Conservation (phyloP, 2,797 vertebrate genomes). For the Sebastes trivittatus region DNA sequence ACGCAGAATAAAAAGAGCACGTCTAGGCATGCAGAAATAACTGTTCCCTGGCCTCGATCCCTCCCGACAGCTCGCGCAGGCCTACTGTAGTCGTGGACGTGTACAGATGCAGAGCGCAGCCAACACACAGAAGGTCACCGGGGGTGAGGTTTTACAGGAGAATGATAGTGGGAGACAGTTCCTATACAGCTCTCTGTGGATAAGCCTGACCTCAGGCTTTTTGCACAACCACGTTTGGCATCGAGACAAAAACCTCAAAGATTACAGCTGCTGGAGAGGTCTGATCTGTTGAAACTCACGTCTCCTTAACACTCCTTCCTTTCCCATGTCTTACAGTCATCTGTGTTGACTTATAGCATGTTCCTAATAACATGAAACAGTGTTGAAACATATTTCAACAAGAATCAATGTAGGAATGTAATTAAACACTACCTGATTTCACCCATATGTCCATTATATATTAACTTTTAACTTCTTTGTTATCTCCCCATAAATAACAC, state of each 20-base stretch:
- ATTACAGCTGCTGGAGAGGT: constrained; percentile 39
- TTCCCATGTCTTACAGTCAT: neutral
- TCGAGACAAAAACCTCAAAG: constrained; percentile 44
- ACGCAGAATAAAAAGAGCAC: constrained; percentile 23
- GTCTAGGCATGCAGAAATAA: constrained; percentile 36
- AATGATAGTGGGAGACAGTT: constrained; percentile 9
- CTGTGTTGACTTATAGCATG: neutral
- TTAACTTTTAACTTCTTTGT: neutral
- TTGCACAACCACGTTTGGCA: constrained; percentile 39
- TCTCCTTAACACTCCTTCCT: neutral
- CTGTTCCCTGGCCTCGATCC: constrained; percentile 25
- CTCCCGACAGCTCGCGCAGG: constrained; percentile 31
- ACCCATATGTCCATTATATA: neutral
- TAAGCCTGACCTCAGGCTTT: constrained; percentile 25
- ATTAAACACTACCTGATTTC: neutral
- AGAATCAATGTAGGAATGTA: neutral
- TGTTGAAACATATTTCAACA: neutral
- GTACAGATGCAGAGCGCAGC: constrained; percentile 48
- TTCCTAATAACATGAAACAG: neutral
- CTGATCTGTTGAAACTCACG: constrained; percentile 3
- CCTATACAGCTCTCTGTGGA: constrained; percentile 26
- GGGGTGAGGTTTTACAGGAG: constrained; percentile 12
- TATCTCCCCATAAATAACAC: neutral
- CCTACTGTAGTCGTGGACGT: constrained; percentile 36
- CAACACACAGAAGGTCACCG: constrained; percentile 28